Evolutionary conservation across 2,888 invertebrate genomes (phyloP).

Genomic region (Ctena decussata): DNA sequence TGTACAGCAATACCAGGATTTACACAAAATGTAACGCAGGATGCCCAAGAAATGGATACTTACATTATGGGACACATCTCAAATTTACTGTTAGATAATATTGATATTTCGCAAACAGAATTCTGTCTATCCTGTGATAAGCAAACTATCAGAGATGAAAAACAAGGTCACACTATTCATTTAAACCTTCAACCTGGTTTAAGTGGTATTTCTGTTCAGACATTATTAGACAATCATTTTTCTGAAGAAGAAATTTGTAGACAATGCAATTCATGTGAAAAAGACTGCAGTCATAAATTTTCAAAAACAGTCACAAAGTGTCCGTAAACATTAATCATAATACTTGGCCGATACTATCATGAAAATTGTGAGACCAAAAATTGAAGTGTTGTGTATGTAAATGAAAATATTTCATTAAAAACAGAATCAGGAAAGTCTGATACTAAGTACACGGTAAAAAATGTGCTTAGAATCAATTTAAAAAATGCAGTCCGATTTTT

Average conservation of each 20-base stretch:
- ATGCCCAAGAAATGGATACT: background rate
- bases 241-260: background rate
- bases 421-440: background rate
- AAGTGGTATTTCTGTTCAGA: background rate
- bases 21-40: background rate
- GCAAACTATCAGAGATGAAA: background rate
- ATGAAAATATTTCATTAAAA: background rate
- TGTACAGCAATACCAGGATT: constrained; percentile 3
- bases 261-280: background rate
- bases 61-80: constrained; percentile 2
- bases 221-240: background rate
- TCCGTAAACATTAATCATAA: background rate
- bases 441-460: too few species aligned
- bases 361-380: background rate
- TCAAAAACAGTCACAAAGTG: background rate
- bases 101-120: background rate
- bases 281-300: background rate
- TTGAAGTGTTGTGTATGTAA: background rate
- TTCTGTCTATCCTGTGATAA: background rate
- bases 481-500: too few species aligned
- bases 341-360: background rate
- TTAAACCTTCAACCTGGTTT: background rate
- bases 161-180: background rate
- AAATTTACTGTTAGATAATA: background rate
- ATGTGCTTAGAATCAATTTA: too few species aligned